A percentile compares a stretch with the other conserved stretches of the same genome.
These are phyloP conservation scores for Zhuqinia jingwanae DNA, from an alignment of 2,888 invertebrate species.

Conservation along the genomic window DNA sequence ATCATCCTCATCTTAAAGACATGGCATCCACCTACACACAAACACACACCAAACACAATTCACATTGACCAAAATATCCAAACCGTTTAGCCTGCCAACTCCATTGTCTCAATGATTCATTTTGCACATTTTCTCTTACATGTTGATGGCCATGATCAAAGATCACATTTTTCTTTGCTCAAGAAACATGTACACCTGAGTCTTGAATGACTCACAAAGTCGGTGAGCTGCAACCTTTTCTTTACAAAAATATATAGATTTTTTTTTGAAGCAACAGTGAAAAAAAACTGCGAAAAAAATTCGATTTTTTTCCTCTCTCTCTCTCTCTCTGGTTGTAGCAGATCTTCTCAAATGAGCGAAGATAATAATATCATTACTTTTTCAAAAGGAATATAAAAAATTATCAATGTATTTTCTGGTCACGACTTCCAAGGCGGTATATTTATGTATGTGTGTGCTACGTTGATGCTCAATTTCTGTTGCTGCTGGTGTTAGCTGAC, in stretches of 20 bases:
- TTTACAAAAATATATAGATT: not conserved
- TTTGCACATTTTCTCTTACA: not conserved
- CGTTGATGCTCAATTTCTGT: not conserved
- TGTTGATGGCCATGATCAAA: too few species aligned
- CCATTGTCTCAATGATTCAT: conserved; percentile 33
- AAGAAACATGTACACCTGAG: too few species aligned
- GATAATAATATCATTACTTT: conserved; percentile 34
- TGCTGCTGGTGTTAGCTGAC: conserved; percentile 16
- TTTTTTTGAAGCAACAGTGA: conserved; percentile 44
- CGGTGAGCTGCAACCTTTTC: not conserved
- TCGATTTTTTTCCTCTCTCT: not conserved
- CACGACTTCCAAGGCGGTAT: conserved; percentile 35
- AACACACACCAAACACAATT: conserved; percentile 6
- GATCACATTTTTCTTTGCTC: too few species aligned
- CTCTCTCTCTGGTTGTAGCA: not conserved
- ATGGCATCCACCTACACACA: not conserved
- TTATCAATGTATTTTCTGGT: conserved; percentile 37
- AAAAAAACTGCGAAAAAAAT: not conserved
- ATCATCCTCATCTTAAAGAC: too few species aligned
- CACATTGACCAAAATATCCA: conserved; percentile 3
- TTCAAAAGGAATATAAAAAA: conserved; percentile 8
- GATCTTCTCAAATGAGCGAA: not conserved
- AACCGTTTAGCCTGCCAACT: conserved; percentile 26
- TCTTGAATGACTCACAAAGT: not conserved
- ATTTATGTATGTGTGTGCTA: not conserved